A percentile compares a stretch with the other conserved stretches of the same genome.
Conservation (phyloP, 2,888 invertebrate species). For the Psylliodes chrysocephalus region DNA sequence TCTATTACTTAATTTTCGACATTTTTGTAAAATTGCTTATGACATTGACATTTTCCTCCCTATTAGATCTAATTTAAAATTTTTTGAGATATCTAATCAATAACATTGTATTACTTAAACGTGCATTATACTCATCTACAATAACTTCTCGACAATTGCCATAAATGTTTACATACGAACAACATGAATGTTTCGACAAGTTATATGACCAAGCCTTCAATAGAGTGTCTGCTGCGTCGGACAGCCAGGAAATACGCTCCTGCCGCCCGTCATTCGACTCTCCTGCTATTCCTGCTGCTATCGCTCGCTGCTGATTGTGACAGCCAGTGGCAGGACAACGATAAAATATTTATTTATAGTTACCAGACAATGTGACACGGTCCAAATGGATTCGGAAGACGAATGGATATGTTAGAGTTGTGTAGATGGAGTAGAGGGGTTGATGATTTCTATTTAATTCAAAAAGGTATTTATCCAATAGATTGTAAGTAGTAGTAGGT, state of each 20-base stretch:
- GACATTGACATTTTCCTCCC: no score
- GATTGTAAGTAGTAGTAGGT: no score
- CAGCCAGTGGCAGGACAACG: conserved; percentile 46
- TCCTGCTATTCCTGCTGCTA: conserved; percentile 52
- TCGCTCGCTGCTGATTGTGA: conserved; percentile 49
- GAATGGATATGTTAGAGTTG: conserved; percentile 10
- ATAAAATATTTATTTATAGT: conserved; percentile 29
- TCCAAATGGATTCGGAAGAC: conserved; percentile 19
- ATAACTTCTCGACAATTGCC: conserved; percentile 47
- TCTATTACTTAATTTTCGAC: no score
- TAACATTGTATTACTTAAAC: neutral
- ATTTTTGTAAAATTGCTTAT: no score
- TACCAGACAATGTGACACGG: conserved; percentile 18
- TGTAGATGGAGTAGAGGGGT: no score
- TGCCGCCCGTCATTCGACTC: conserved; percentile 54
- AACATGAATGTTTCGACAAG: conserved; percentile 57
- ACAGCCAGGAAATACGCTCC: conserved; percentile 61
- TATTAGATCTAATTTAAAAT: no score
- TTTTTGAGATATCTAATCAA: no score
- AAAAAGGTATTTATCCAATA: no score
- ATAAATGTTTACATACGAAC: conserved; percentile 61
- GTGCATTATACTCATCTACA: neutral
- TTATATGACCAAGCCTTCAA: conserved; percentile 54
- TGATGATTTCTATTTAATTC: no score
- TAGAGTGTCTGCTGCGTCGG: conserved; percentile 56